Conservation (phyloP, 92 coral and sea anemone species). For the Siderastrea radians region DNA sequence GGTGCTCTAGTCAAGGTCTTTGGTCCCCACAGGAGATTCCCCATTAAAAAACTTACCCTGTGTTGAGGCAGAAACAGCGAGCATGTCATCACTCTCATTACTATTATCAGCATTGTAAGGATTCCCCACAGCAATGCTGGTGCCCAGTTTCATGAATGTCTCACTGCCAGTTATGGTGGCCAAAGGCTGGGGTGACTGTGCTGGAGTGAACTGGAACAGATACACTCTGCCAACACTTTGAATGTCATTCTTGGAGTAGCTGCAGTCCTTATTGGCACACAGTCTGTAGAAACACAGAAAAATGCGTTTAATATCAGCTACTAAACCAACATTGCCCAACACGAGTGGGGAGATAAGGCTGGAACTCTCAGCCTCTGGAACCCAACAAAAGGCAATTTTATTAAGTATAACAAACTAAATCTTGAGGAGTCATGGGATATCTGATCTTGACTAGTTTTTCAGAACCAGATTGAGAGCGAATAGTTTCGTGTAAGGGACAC, state of each 20-base stretch:
- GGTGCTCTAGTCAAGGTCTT: no score
- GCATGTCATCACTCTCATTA: constrained; percentile 34
- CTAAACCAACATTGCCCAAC: no score
- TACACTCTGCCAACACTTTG: constrained; percentile 93
- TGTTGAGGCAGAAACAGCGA: constrained; percentile 92
- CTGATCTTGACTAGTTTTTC: no score
- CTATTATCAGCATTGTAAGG: constrained; percentile 57
- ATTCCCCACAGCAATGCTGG: constrained; percentile 86
- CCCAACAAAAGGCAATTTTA: no score
- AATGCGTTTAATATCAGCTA: background rate
- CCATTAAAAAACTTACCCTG: constrained; percentile 64
- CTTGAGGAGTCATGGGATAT: no score
- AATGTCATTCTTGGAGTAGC: constrained; percentile 80
- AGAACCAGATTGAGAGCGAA: no score
- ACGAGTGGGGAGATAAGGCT: no score
- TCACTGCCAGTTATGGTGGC: constrained; percentile 81
- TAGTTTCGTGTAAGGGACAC: no score
- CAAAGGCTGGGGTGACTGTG: constrained; percentile 37
- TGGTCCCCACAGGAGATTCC: no score
- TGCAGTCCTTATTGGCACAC: constrained; percentile 67
- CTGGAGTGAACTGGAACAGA: constrained; percentile 59
- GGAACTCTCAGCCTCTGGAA: no score
- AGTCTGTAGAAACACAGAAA: background rate
- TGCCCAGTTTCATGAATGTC: constrained; percentile 89
- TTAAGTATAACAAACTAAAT: no score